A percentile compares a stretch with the other conserved stretches of the same genome.
Conservation (phyloP, 2,113 vertebrate species). For the Mystacornis crossleyi region DNA sequence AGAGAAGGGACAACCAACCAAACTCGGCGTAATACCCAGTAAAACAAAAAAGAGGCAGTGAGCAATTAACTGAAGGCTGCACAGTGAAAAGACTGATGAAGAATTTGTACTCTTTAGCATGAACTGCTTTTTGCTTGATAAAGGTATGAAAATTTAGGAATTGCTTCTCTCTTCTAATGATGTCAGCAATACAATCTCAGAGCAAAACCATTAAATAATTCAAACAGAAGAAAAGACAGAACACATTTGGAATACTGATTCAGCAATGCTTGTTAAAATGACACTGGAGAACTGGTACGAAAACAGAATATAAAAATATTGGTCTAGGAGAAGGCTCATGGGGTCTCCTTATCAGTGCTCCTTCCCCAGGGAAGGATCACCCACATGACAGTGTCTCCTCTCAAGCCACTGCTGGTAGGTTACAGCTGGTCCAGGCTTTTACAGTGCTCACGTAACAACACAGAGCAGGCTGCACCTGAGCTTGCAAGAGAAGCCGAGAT, state of each 20-base stretch:
- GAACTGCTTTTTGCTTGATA: not conserved
- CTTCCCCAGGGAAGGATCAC: not conserved
- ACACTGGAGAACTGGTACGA: not conserved
- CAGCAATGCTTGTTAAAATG: not conserved
- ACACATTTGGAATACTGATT: not conserved
- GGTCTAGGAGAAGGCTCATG: not conserved
- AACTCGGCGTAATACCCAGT: not conserved
- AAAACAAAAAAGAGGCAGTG: not conserved
- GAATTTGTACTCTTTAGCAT: not conserved
- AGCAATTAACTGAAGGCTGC: not conserved
- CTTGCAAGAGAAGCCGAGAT: not conserved
- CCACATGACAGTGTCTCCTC: not conserved
- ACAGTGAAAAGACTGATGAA: not conserved
- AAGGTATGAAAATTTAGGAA: not conserved
- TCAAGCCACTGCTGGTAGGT: not conserved
- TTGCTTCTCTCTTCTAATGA: not conserved
- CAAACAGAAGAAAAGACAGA: not conserved
- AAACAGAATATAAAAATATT: not conserved
- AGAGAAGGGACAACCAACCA: not conserved
- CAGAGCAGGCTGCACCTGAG: rapidly evolving
- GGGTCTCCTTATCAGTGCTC: not conserved
- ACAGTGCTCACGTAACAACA: not conserved
- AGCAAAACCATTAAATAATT: not conserved
- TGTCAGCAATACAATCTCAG: not conserved
- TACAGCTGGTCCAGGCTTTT: not conserved